Conservation (phyloP, 2,797 vertebrate species). For the Triplophysa yarkandensis region DNA sequence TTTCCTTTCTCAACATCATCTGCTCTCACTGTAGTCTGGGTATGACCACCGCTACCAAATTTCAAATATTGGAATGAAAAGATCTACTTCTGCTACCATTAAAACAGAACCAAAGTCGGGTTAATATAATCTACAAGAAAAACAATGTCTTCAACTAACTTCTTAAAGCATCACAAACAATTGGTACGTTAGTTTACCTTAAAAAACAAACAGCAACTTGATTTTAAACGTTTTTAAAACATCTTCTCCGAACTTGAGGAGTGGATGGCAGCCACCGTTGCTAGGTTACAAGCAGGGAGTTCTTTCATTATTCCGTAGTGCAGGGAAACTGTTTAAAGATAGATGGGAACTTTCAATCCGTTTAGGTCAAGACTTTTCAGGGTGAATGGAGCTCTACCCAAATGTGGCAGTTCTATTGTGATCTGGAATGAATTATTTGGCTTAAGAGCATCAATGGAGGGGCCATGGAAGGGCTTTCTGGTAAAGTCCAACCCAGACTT, state of each 20-base stretch:
- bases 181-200: constrained; percentile 17
- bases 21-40: constrained; percentile 5
- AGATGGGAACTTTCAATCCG: constrained; percentile 71
- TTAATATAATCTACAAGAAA: constrained; percentile 20
- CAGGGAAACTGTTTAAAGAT: constrained; percentile 65
- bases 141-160: neutral
- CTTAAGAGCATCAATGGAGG: constrained; percentile 66
- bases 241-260: constrained; percentile 20
- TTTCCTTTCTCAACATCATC: constrained; percentile 32
- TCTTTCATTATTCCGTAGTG: constrained; percentile 65
- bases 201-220: constrained; percentile 23
- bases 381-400: constrained; percentile 65
- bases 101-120: constrained; percentile 16
- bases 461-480: constrained; percentile 61
- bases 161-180: neutral
- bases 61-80: neutral
- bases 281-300: constrained; percentile 69
- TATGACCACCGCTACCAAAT: constrained; percentile 2
- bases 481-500: constrained; percentile 48
- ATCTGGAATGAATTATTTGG: constrained; percentile 72
- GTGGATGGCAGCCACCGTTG: constrained; percentile 64
- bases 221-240: constrained; percentile 17
- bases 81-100: constrained; percentile 21
- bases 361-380: constrained; percentile 56
- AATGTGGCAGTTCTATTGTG: constrained; percentile 73